phyloP scores from a whole-genome alignment of 2,888 invertebrate genomes.

The Oxystoma pomonae region DNA sequence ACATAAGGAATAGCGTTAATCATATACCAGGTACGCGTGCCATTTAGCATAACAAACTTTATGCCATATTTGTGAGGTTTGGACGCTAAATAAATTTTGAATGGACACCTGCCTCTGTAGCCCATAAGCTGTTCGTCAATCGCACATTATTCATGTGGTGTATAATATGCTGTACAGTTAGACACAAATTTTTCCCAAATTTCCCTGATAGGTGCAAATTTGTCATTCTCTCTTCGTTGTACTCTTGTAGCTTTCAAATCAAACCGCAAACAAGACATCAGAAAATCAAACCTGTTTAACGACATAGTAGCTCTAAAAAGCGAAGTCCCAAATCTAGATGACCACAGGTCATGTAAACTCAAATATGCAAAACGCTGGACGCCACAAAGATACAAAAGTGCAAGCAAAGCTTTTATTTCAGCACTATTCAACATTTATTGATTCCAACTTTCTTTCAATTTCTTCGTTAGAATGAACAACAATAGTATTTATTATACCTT shows the following conservation, averaged over 20 bases:
- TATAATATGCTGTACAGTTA: constrained; percentile 20
- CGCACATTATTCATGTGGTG: constrained; percentile 20
- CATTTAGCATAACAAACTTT: constrained; percentile 24
- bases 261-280: constrained; percentile 20
- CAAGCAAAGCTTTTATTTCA: not conserved
- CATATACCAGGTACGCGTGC: constrained; percentile 23
- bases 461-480: constrained; percentile 14
- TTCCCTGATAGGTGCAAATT: constrained; percentile 21
- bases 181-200: constrained; percentile 20
- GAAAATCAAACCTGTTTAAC: constrained; percentile 20
- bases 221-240: constrained; percentile 15
- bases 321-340: constrained; percentile 15
- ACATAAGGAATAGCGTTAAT: constrained; percentile 25
- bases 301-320: constrained; percentile 24
- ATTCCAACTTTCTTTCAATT: constrained; percentile 9
- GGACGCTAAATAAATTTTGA: constrained; percentile 19
- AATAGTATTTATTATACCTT: constrained; percentile 9
- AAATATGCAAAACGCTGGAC: constrained; percentile 5
- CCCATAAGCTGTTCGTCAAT: constrained; percentile 25
- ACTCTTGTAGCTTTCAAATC: constrained; percentile 16
- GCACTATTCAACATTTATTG: constrained; percentile 2
- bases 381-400: constrained; percentile 8
- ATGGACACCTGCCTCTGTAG: constrained; percentile 23
- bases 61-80: constrained; percentile 26
- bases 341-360: constrained; percentile 18